Percentiles rank a stretch among this genome's conserved stretches.
Evolutionary conservation across 2,113 vertebrate genomes (phyloP).

Genomic region (Terrapene triunguis): DNA sequence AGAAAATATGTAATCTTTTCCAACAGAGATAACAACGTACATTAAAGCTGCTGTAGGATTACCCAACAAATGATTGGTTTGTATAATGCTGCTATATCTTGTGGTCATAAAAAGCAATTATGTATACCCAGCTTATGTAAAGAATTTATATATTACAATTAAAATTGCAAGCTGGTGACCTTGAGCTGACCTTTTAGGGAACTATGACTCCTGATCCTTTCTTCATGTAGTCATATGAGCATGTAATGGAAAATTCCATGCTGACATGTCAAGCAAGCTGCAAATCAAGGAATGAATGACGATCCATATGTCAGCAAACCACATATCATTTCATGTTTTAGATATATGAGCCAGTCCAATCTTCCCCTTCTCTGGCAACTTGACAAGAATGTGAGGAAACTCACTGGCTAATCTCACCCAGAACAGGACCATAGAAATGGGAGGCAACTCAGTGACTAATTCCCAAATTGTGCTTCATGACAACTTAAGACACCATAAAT

Average conservation of each 20-base stretch:
- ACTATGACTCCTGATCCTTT: neutral
- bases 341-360: too few species aligned
- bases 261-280: neutral
- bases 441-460: neutral
- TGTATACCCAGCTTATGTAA: neutral
- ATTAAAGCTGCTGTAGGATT: accelerated
- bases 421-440: neutral
- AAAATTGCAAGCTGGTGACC: too few species aligned
- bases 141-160: too few species aligned
- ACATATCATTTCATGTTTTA: neutral
- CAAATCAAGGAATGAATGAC: neutral
- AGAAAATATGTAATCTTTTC: neutral
- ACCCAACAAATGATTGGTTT: neutral
- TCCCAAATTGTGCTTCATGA: neutral
- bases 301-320: neutral
- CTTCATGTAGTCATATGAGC: neutral
- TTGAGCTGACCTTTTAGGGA: accelerated
- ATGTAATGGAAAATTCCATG: too few species aligned
- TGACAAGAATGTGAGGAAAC: neutral
- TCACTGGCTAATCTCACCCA: neutral
- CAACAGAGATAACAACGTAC: neutral
- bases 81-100: slow-evolving; percentile 56
- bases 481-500: neutral
- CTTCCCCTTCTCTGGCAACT: neutral
- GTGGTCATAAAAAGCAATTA: neutral